phyloP scores from a whole-genome alignment of 2,888 invertebrate species.

The Lepetodrilus schrolli region DNA sequence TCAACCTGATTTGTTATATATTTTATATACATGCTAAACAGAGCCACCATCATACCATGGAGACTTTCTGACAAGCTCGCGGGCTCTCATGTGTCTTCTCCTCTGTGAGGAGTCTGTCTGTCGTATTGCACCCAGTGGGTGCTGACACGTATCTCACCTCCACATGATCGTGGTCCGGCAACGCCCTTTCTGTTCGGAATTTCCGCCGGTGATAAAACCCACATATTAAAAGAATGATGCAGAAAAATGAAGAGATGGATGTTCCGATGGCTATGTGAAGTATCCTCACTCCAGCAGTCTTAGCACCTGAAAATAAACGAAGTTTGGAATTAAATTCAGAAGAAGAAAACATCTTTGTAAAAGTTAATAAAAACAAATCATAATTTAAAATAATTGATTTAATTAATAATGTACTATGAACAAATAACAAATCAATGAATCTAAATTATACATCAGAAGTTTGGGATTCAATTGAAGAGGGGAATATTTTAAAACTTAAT shows the following conservation, averaged over 20 bases:
- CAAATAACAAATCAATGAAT: too few relatives aligned
- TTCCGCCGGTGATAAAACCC: slow-evolving; percentile 68
- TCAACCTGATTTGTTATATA: not conserved
- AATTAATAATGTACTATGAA: too few relatives aligned
- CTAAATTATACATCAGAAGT: too few relatives aligned
- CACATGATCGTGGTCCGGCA: slow-evolving; percentile 64
- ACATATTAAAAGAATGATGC: slow-evolving; percentile 67
- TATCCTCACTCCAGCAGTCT: slow-evolving; percentile 56
- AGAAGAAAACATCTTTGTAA: too few relatives aligned
- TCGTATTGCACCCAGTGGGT: slow-evolving; percentile 68
- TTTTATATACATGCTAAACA: not conserved
- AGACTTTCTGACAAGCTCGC: slow-evolving; percentile 66
- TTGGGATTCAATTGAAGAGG: too few relatives aligned
- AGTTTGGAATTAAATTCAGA: too few relatives aligned
- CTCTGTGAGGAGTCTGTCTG: slow-evolving; percentile 64
- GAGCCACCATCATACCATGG: slow-evolving; percentile 62
- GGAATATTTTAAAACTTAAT: too few relatives aligned
- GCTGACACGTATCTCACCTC: slow-evolving; percentile 70
- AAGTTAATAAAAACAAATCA: not conserved
- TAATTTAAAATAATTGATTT: not conserved
- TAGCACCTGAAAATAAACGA: slow-evolving; percentile 39
- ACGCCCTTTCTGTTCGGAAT: slow-evolving; percentile 56
- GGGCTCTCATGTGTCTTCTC: slow-evolving; percentile 46
- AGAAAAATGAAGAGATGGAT: slow-evolving; percentile 70
- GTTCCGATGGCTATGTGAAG: slow-evolving; percentile 70